A percentile compares a stretch with the other conserved stretches of the same genome.
Evolutionary conservation across 2,113 vertebrate species (phyloP).

Genomic region (Archilochus colubris): DNA sequence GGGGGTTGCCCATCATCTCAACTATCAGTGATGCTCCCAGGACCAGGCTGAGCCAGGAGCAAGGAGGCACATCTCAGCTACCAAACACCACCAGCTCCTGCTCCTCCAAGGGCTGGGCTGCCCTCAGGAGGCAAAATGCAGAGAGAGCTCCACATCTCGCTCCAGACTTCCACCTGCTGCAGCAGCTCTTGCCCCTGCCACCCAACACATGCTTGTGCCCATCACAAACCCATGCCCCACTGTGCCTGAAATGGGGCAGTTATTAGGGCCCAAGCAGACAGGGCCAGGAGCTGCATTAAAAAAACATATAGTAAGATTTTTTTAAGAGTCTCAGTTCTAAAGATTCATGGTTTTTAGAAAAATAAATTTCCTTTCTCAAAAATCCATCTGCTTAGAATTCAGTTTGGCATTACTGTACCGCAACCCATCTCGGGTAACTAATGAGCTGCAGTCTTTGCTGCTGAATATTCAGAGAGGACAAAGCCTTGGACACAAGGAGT

Average conservation of each 20-base stretch:
- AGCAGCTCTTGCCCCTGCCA: not conserved
- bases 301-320: not conserved
- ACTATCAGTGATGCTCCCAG: not conserved
- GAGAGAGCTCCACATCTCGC: not conserved
- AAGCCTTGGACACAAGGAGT: not conserved
- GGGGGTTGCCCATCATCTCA: not conserved
- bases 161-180: not conserved
- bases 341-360: not conserved
- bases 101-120: slow-evolving; percentile 21
- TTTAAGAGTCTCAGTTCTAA: not conserved
- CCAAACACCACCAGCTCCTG: not conserved
- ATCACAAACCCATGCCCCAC: not conserved
- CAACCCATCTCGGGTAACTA: not conserved
- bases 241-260: fast-evolving
- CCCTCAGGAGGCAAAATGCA: slow-evolving; percentile 63
- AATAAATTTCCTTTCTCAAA: not conserved
- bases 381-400: not conserved
- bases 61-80: not conserved
- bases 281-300: not conserved
- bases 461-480: not conserved
- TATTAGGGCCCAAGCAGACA: not conserved
- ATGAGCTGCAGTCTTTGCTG: not conserved
- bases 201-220: not conserved
- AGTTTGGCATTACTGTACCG: not conserved
- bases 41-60: not conserved